Base-by-base conservation (phyloP, 1,140 invertebrate species). In the Ostrea denselamellosa region DNA sequence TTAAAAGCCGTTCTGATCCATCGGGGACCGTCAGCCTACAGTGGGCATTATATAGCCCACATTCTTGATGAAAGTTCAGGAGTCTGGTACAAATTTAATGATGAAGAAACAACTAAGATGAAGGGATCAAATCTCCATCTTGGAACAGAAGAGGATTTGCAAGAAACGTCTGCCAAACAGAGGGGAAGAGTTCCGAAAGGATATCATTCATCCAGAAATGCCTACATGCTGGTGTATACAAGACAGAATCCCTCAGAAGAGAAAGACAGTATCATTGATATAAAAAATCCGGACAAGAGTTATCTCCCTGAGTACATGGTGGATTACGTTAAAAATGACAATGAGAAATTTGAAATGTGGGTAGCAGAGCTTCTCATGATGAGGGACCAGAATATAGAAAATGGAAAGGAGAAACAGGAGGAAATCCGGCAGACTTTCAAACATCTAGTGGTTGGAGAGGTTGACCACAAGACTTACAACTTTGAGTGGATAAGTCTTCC, bases 11-110 rank as follows among this genome's bases (percentile, higher is more conserved):
- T 97, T 88, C 93, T 97, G 25, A 96, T 97, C 87, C 97, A 97
- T 90, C 95, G 96, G 92, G 97, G 97, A 12, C 95, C 95, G 28
- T 96, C 96, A 86, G 96, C 97, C 10, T 96, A 97, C 91, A 97
- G 96, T 77, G 97, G 97, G n/a, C 97, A 97, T 94, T 97, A 97
- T 91, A 96, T 97, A 90, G 96, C 96, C 56, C 96, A 96, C 90
- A 96, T 96, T 58, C 94, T 95, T 90, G 95, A 96, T 91, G 95
- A 95, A 88, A 94, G 94, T 22, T 96, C 95, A 8, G 95, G 95
- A 85, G 88, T 91, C 17, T 97, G 96, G 96, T 96, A 96, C 91
- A 96, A 96, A 90, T 97, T 97, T 90, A 97, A 97, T 93, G 97
- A 97, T 92, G 96, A 97, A 92, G 95, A 95, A 91, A 96, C 97